Conservation (phyloP, 2,797 vertebrate species). For the Falco berigora region DNA sequence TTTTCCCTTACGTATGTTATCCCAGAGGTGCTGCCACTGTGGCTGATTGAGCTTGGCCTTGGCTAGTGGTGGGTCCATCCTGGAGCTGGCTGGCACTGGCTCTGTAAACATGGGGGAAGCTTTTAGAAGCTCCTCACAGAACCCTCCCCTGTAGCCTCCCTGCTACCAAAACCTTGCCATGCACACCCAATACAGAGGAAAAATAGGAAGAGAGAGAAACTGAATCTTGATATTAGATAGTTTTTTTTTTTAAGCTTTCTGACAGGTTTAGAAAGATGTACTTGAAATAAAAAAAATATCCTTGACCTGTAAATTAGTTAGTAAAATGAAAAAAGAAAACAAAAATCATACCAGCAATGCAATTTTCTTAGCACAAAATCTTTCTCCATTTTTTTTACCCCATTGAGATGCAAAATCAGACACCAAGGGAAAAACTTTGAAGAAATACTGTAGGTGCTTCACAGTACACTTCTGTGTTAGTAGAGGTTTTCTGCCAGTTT, state of each 20-base stretch:
- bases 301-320: background rate
- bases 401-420: background rate
- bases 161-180: background rate
- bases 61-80: accelerated
- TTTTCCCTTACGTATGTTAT: background rate
- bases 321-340: background rate
- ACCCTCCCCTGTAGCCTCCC: no score
- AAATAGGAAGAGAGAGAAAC: background rate
- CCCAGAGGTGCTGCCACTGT: accelerated
- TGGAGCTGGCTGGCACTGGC: accelerated
- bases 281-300: background rate
- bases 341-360: background rate
- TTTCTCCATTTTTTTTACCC: background rate
- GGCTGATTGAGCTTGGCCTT: background rate
- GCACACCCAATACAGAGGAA: background rate
- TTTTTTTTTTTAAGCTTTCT: background rate
- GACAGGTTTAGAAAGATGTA: background rate
- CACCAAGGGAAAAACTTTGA: background rate
- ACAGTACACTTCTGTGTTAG: background rate
- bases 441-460: background rate
- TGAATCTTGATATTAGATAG: background rate
- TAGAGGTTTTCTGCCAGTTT: background rate
- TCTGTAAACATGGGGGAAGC: accelerated
- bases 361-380: background rate
- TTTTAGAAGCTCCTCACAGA: accelerated